phyloP scores from a whole-genome alignment of 2,888 invertebrate genomes.

The Plemyria rubiginata region DNA sequence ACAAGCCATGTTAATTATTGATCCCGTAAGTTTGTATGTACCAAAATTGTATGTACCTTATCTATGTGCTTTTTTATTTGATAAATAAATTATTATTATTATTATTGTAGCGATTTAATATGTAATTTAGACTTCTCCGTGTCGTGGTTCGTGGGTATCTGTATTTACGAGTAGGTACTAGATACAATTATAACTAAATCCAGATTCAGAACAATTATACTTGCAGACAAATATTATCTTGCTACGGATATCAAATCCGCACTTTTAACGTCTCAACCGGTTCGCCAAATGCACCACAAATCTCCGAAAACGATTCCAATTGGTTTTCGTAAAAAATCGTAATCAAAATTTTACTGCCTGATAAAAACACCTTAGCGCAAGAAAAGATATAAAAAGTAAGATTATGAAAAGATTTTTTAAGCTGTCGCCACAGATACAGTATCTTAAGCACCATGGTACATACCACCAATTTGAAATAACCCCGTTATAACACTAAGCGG shows the following conservation, averaged over 20 bases:
- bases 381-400: slow-evolving; percentile 32
- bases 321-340: slow-evolving; percentile 5
- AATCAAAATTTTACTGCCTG: slow-evolving; percentile 11
- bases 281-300: neutral
- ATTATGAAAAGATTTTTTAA: slow-evolving; percentile 32
- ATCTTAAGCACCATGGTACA: slow-evolving; percentile 34
- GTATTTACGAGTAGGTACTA: too few relatives aligned
- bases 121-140: too few relatives aligned
- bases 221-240: neutral
- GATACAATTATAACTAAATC: too few relatives aligned
- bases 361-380: slow-evolving; percentile 30
- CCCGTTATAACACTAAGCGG: slow-evolving; percentile 55
- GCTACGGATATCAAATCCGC: neutral
- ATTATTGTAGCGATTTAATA: too few relatives aligned
- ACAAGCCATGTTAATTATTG: too few relatives aligned
- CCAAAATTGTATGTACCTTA: too few relatives aligned
- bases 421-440: slow-evolving; percentile 31
- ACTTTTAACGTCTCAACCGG: neutral
- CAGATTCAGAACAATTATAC: too few relatives aligned
- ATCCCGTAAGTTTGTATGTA: too few relatives aligned
- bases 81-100: too few relatives aligned
- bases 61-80: too few relatives aligned
- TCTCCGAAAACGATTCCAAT: neutral
- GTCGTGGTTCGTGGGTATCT: too few relatives aligned
- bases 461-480: slow-evolving; percentile 39